Evolutionary conservation across 2,888 invertebrate species (phyloP).

Genomic region (Merodon equestris): DNA sequence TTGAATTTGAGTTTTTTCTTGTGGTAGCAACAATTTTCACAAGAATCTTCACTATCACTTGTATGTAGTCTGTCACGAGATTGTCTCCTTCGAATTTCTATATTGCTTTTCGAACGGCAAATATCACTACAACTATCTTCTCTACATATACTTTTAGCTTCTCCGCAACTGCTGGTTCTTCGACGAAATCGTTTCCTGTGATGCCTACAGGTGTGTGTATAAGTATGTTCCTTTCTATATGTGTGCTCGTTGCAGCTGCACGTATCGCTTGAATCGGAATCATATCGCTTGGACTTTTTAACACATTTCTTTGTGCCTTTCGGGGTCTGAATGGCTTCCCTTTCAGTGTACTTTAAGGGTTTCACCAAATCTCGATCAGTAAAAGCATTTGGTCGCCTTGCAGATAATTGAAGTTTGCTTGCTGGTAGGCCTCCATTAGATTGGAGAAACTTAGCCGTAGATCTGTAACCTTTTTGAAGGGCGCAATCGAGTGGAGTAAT

Average conservation of each 20-base stretch:
- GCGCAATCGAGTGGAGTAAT: conserved; percentile 96
- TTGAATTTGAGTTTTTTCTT: conserved; percentile 77
- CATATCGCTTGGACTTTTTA: conserved; percentile 76
- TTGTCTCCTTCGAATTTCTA: conserved; percentile 76
- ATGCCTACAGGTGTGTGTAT: conserved; percentile 74
- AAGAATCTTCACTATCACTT: conserved; percentile 79
- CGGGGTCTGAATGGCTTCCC: conserved; percentile 76
- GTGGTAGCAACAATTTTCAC: conserved; percentile 79
- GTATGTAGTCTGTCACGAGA: conserved; percentile 73
- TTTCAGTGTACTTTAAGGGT: conserved; percentile 77
- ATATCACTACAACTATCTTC: conserved; percentile 74
- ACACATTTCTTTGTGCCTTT: conserved; percentile 76
- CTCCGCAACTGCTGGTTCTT: conserved; percentile 78
- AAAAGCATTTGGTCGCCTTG: conserved; percentile 76
- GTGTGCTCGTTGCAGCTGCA: conserved; percentile 76
- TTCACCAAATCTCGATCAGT: conserved; percentile 76
- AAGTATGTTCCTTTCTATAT: conserved; percentile 74
- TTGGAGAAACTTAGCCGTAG: conserved; percentile 95
- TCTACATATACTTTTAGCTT: conserved; percentile 72
- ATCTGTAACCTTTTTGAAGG: conserved; percentile 89
- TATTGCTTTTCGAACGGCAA: conserved; percentile 78
- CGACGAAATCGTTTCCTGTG: conserved; percentile 75
- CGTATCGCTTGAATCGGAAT: conserved; percentile 72
- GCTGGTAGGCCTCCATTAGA: conserved; percentile 93
- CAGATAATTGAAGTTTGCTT: conserved; percentile 81